A percentile compares a stretch with the other conserved stretches of the same genome.
These are phyloP conservation scores for Cladorhizidae sp. DNA, from an alignment of 37 sponge, comb jelly and placozoan genomes.

Conservation along the genomic window DNA sequence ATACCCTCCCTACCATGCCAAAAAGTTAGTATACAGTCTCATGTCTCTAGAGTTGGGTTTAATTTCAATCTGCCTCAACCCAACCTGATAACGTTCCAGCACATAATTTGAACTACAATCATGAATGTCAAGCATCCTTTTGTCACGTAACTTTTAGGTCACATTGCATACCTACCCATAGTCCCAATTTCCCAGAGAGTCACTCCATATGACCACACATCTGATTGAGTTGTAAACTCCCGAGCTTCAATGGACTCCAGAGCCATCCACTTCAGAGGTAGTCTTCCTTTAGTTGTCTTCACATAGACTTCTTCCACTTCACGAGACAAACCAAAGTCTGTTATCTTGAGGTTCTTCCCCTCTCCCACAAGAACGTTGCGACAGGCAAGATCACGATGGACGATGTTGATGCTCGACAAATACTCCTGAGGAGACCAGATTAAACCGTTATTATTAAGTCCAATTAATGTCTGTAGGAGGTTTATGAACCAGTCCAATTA, in stretches of 20 bases:
- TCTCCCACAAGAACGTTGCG: conserved; percentile 79
- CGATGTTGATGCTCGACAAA: conserved; percentile 60
- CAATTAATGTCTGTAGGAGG: too few species aligned
- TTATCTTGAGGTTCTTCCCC: conserved; percentile 73
- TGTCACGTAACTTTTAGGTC: too few species aligned
- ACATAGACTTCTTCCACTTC: conserved; percentile 61
- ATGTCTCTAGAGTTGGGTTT: too few species aligned
- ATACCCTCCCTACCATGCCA: too few species aligned
- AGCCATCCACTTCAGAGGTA: conserved; percentile 84
- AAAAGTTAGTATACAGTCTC: too few species aligned
- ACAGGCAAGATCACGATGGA: conserved; percentile 85
- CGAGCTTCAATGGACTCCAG: conserved; percentile 71
- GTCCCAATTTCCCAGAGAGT: conserved; percentile 78
- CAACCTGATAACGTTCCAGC: too few species aligned
- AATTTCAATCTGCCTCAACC: too few species aligned
- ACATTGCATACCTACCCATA: conserved; percentile 32
- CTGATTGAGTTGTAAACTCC: conserved; percentile 75
- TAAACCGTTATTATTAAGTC: too few species aligned
- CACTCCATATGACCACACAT: conserved; percentile 86
- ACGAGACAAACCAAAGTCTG: conserved; percentile 84
- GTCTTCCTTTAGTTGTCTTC: conserved; percentile 60
- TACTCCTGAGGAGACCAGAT: conserved; percentile 43
- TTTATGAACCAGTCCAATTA: too few species aligned
- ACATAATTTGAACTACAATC: too few species aligned
- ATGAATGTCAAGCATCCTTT: too few species aligned